Evolutionary conservation across 2,113 vertebrate genomes (phyloP), one percentile per base, ranked within the genome.

Genomic region (Hyperopisus bebe): DNA sequence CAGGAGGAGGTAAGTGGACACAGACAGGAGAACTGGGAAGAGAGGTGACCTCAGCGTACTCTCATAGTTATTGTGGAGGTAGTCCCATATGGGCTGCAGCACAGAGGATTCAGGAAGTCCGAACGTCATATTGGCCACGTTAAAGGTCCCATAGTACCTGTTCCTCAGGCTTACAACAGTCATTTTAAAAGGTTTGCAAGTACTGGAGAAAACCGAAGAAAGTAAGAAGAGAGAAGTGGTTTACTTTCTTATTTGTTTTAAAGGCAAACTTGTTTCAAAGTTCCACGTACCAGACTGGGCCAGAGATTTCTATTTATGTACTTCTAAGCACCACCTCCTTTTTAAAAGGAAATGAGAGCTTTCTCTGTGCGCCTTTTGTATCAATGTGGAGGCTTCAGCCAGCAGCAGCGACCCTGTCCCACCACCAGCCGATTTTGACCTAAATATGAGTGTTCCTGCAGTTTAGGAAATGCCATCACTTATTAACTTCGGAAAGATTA

Each of bases 71-170:
- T 92, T 93, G 21, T 92, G 94, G 58, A 97, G 93, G 91, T 95
- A 95, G 91, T 96, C 95, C 96, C 96, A 97, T 39, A 91, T 1
- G 0, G 95, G 96, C 92, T 97, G 96, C 74, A 97, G 94, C 53
- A 95, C 85, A 86, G 93, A 91, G 86, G 90, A 90, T 84, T 87
- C 91, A 86, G 93, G 90, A 90, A 93, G 92, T 80, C 51, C 89
- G 90, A 90, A 93, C 1, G 94, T 95, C 89, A 92, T 55, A 27
- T 95, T 96, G 70, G 91, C 89, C 89, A 92, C 66, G 35, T 93
- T 92, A 90, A 90, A 94, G 88, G 92, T 91, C 88, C 92, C 94
- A 91, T 91, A 94, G 88, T 93, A 93, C 74, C 66, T 55, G 35
- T 31, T 84, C 24, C 91, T 90, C 10, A 91, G 88, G 13, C 51